Base-by-base conservation (phyloP, 1,140 invertebrate species). In the Ostrea denselamellosa region DNA sequence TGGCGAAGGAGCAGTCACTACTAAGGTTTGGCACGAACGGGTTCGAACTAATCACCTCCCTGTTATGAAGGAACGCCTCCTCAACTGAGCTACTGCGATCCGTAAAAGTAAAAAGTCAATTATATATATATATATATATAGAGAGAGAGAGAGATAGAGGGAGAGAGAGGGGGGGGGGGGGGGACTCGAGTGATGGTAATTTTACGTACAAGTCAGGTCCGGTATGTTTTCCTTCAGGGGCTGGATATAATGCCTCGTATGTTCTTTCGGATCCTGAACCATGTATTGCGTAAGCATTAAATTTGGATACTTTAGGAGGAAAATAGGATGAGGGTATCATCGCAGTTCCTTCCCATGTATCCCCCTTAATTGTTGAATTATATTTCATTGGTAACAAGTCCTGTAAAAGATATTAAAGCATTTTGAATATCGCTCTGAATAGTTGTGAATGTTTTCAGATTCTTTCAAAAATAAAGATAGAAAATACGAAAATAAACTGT, bases 261-360 rank as follows among this genome's bases (percentile, higher is more conserved):
- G 91, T 90, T 83, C 96, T 89, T 8, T 94, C 88, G 0, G 92
- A 90, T 5, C 92, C 95, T 14, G 91, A 91, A 7, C 96, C 96
- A 89, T 96, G 96, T 86, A 96, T 96, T 53, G 96, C 95, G 91
- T 96, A 96, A 8, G 96, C 96, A 92, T 96, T 96, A 90, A 96
- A 95, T 87, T 94, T 95, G 52, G 92, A 94, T 0, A 96, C 94
- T 65, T 93, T 93, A 85, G 92, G 91, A 65, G 95, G 95, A 53
- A 96, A 95, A 90, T 95, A 95, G 9, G 90, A 83, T 3, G 56
- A n/a, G 8, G 95, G 95, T 65, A 96, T 93, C 7, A 93, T 25
- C 3, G 95, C 95, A 34, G 82, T 86, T 44, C 95, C 95, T 12
- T 58, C 90, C 95, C 95, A 96, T 83, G 58, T 65, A 22, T 84